Base-by-base conservation (phyloP, 2,113 vertebrate genomes). In the Perca schrenkii region DNA sequence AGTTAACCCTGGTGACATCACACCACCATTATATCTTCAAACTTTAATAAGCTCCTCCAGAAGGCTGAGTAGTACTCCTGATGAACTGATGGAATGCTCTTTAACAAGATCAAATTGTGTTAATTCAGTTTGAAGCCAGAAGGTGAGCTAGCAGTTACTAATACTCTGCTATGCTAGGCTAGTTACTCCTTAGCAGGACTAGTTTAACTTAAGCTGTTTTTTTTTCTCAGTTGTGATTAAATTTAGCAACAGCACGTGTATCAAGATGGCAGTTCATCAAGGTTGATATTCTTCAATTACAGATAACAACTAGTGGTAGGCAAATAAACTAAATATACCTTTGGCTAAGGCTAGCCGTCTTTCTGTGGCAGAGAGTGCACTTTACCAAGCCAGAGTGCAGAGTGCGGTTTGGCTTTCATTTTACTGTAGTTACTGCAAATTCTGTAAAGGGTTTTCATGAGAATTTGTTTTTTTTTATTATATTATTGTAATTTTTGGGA, bases 371-470 rank as follows among this genome's bases (percentile, higher is more conserved):
- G 25, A 50, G 19, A 10, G 8, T 31, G 22, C 67, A 75, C 22
- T 36, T 64, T 17, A 80, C 71, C 25, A 46, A 28, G 34, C 53
- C 79, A 34, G 25, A 53, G 31, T 52, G 54, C 79, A 34, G 34
- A 53, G 31, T 52, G 56, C 56, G 54, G 82, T 50, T 60, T 82
- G 67, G 75, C 57, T 28, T 49, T 0, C 7, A 53, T 46, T 78
- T 58, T 52, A 53, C 8, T 43, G 49, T 34, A 14, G 8, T 68
- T 58, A 52, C 46, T 73, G 46, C 79, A 84, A 66, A 85, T 85
- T 71, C 71, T 73, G 10, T 31, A 15, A 49, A 3, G 25, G 31
- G 70, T 62, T 46, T 71, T 67, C 21, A 63, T 8, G 36, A 40
- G 8, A 28, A 28, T 28, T 2, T 28, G 1, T 2, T 28, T 28